Conservation (phyloP, 1,140 invertebrate genomes). For the Colletes gigas region DNA sequence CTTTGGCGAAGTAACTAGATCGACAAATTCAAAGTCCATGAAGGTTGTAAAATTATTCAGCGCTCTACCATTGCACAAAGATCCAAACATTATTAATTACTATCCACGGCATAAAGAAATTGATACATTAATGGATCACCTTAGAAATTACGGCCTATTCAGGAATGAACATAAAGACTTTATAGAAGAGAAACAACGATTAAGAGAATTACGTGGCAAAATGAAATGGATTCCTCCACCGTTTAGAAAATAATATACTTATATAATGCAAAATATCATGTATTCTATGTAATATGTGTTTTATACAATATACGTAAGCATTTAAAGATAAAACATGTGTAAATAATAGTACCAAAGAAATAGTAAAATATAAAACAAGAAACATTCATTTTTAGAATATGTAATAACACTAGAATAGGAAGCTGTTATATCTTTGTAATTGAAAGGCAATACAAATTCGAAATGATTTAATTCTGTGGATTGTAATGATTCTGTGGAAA, state of each 20-base stretch:
- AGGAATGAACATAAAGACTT: slow-evolving; percentile 96
- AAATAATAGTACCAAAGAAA: slow-evolving; percentile 12
- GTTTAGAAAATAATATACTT: slow-evolving; percentile 31
- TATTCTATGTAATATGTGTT: slow-evolving; percentile 12
- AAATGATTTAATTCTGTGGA: slow-evolving; percentile 4
- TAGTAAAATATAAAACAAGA: not conserved
- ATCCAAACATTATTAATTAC: slow-evolving; percentile 87
- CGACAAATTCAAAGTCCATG: slow-evolving; percentile 88
- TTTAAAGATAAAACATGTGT: not conserved
- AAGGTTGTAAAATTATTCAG: slow-evolving; percentile 92
- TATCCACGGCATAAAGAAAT: slow-evolving; percentile 73
- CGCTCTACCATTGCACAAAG: slow-evolving; percentile 88
- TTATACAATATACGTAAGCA: not conserved
- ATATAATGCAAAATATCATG: not conserved
- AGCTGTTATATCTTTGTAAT: slow-evolving; percentile 5
- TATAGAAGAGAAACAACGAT: slow-evolving; percentile 92
- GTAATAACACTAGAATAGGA: slow-evolving; percentile 12
- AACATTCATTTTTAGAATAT: not conserved
- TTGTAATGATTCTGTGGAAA: slow-evolving; percentile 1
- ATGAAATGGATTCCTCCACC: slow-evolving; percentile 41
- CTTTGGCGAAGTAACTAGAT: slow-evolving; percentile 92
- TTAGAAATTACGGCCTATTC: slow-evolving; percentile 90
- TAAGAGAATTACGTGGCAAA: slow-evolving; percentile 90
- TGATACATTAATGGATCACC: slow-evolving; percentile 85
- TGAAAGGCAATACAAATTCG: slow-evolving; percentile 33